Percentiles rank a stretch among this genome's conserved stretches.
These are phyloP conservation scores for Nothobranchius kuhntae DNA, from an alignment of 2,113 vertebrate species.

Conservation along the genomic window DNA sequence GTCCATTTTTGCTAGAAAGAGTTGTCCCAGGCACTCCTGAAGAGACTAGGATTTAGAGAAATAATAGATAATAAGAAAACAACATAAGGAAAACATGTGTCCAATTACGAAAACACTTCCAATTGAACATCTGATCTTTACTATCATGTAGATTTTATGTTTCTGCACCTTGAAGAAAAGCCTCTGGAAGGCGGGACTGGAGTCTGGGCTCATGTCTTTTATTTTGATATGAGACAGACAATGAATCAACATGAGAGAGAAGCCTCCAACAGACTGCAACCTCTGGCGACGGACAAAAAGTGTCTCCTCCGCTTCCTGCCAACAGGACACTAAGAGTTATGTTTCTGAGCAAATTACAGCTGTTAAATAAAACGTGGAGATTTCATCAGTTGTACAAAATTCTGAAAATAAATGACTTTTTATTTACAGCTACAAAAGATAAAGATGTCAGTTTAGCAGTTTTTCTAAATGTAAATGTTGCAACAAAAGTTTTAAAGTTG, in stretches of 20 bases:
- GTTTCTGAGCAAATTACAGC: neutral
- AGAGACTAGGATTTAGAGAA: conserved; percentile 42
- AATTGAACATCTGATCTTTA: neutral
- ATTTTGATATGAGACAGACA: conserved; percentile 82
- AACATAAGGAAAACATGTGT: no score
- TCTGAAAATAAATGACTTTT: no score
- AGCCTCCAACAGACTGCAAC: conserved; percentile 82
- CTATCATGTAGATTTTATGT: neutral
- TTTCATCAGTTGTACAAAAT: no score
- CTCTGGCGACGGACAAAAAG: conserved; percentile 82
- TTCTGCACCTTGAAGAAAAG: conserved; percentile 85
- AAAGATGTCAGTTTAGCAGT: no score
- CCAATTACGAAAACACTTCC: neutral
- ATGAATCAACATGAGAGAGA: conserved; percentile 85
- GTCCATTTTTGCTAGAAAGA: conserved; percentile 76
- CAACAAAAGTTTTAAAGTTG: no score
- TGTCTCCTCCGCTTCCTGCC: conserved; percentile 75
- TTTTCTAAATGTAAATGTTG: no score
- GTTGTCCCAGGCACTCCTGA: conserved; percentile 79
- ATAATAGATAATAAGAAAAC: no score
- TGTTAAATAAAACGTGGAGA: no score
- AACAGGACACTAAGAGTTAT: conserved; percentile 5
- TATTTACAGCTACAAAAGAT: no score
- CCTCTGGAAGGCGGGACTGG: conserved; percentile 77
- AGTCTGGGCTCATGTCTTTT: conserved; percentile 73